Base-by-base conservation (phyloP, 2,113 vertebrate genomes). In the Irena cyanogastra region DNA sequence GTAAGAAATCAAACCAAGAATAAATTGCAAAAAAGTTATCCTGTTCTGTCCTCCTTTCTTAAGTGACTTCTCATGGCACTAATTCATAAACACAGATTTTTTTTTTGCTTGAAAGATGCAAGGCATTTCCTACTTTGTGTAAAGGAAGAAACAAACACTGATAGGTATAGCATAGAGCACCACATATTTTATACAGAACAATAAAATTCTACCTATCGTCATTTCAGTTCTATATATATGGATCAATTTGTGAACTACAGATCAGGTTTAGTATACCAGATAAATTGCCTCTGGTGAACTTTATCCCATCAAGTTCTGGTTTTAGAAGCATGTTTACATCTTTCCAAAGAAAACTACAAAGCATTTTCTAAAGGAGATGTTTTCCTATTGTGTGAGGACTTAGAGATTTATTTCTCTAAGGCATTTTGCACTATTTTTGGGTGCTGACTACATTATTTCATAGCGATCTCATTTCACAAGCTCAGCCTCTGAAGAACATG, bases 221-320 rank as follows among this genome's bases (percentile, higher is more conserved):
- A 13, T 79, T 76, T 90, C 31, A 49, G 20, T 72, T 60, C 37
- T 70, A 6, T 30, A 14, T 42, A 6, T 24, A 8, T 80, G 12
- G 20, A 77, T 90, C 18, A 53, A 39, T 70, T 78, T 60, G 4
- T 52, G 69, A 90, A 72, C 26, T 44, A 42, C 17, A 84, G 42
- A 70, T 75, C 49, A 69, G 17, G 8, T 57, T 93, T 42, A 59
- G 20, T 26, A 49, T 33, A 23, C 35, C n/a, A 45, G 80, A 28
- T 30, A 68, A 59, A 9, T 33, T 82, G 20, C n/a, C 28, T 75
- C 10, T 23, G 20, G 7, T 78, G 30, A 94, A 31, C 14, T 57
- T 83, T 23, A 82, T 37, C 7, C 30, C 41, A 63, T 1, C 0
- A 0, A 39, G 13, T 65, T 85, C n/a, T 88, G 23, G 2, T 65